Evolutionary conservation across 2,888 invertebrate species (phyloP).

Genomic region (Halictus quadricinctus): DNA sequence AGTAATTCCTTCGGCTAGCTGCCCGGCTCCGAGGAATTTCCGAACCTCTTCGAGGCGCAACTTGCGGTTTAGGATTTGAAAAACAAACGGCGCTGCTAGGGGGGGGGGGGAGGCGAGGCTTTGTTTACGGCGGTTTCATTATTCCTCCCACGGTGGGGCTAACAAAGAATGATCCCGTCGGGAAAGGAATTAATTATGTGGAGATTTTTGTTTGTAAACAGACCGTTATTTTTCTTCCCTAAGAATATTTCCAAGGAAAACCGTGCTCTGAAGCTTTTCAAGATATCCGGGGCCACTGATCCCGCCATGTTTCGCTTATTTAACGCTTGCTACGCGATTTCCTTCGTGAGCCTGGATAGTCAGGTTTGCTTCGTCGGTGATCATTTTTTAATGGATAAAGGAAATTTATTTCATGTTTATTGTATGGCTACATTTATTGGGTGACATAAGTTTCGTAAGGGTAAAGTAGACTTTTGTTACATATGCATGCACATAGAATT

Average conservation of each 20-base stretch:
- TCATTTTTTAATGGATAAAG: not conserved
- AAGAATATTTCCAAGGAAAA: not conserved
- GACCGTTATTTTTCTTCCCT: not conserved
- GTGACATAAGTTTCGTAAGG: no score
- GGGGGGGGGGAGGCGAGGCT: not conserved
- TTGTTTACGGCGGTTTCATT: not conserved
- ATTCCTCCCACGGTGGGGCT: not conserved
- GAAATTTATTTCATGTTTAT: not conserved
- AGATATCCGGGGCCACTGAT: not conserved
- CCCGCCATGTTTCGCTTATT: not conserved
- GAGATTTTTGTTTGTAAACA: conserved; percentile 4
- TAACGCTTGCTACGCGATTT: not conserved
- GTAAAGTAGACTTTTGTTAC: no score
- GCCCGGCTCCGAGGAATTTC: conserved; percentile 3
- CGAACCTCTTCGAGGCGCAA: not conserved
- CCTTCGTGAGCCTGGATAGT: not conserved
- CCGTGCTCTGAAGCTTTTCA: not conserved
- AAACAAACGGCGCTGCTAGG: not conserved
- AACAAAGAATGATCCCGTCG: not conserved
- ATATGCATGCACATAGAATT: no score
- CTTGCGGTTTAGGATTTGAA: not conserved
- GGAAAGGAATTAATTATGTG: conserved; percentile 7
- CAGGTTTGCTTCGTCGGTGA: not conserved
- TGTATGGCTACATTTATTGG: not conserved
- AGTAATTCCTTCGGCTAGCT: conserved; percentile 20